Evolutionary conservation across 2,797 vertebrate species (phyloP).

Genomic region (Macropus fuliginosus): DNA sequence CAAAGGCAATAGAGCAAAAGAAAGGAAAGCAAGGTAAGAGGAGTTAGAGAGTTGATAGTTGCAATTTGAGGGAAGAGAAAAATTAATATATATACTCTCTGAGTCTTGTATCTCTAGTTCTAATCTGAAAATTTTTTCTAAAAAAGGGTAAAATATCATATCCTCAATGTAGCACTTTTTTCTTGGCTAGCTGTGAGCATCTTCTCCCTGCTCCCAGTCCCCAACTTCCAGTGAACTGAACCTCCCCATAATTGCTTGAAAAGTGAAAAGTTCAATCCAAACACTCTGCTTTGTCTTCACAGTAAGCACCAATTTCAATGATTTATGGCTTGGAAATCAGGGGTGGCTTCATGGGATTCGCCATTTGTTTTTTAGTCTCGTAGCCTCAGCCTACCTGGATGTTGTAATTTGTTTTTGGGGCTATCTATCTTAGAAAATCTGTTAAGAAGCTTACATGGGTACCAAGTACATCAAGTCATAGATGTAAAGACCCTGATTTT

Average conservation of each 20-base stretch:
- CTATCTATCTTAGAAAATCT: conserved; percentile 62
- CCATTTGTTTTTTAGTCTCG: conserved; percentile 54
- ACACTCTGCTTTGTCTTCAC: neutral
- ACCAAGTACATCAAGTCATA: conserved; percentile 69
- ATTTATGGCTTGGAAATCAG: neutral
- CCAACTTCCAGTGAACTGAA: neutral
- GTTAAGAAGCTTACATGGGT: conserved; percentile 75
- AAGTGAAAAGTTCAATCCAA: conserved; percentile 27
- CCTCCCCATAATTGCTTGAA: conserved; percentile 7
- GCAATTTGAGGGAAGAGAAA: neutral
- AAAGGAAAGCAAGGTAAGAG: neutral
- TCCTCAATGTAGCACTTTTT: neutral
- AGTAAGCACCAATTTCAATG: neutral
- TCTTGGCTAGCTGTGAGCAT: neutral
- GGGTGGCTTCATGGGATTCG: conserved; percentile 9
- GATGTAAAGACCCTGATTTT: conserved; percentile 74
- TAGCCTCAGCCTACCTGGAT: conserved; percentile 36
- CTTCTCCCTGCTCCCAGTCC: neutral
- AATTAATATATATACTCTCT: neutral
- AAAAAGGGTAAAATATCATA: neutral
- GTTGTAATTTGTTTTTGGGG: neutral
- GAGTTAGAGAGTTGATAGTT: neutral
- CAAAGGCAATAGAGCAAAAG: neutral
- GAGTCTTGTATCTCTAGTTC: neutral
- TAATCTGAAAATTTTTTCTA: neutral